Evolutionary conservation across 2,888 invertebrate genomes (phyloP).

Genomic region (Amiota minor): DNA sequence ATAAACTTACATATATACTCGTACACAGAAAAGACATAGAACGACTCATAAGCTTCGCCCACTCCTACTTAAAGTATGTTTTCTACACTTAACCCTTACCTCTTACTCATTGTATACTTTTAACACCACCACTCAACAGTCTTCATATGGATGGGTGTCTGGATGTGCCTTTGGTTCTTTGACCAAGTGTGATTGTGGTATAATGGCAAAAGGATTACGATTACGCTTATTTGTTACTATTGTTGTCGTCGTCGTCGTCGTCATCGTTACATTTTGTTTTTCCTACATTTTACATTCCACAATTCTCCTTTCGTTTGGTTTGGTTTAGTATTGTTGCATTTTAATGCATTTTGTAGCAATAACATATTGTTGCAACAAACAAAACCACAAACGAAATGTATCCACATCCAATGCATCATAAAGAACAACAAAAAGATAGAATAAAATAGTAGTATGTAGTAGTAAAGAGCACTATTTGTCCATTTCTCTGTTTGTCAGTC

Average conservation of each 20-base stretch:
- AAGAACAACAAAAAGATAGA: neutral
- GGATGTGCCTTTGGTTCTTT: neutral
- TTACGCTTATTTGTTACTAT: constrained; percentile 15
- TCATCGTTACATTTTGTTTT: neutral
- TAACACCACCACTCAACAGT: too few relatives aligned
- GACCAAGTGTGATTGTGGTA: neutral
- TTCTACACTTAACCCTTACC: too few relatives aligned
- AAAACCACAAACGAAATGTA: neutral
- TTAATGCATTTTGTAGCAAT: constrained; percentile 8
- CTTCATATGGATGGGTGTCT: too few relatives aligned
- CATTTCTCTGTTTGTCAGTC: too few relatives aligned
- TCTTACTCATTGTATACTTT: too few relatives aligned
- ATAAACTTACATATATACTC: too few relatives aligned
- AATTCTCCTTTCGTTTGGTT: neutral
- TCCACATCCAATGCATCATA: neutral
- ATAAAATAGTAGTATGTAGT: too few relatives aligned
- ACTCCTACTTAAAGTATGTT: too few relatives aligned
- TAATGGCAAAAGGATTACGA: constrained; percentile 8
- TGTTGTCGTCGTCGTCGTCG: neutral
- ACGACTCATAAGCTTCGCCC: too few relatives aligned
- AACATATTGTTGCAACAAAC: constrained; percentile 12
- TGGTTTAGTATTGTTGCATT: constrained; percentile 1
- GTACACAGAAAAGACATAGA: too few relatives aligned
- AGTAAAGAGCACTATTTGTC: too few relatives aligned
- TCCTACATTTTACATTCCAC: neutral